These are phyloP conservation scores for Amia ocellicauda DNA, from an alignment of 2,113 vertebrate species.

Conservation along the genomic window DNA sequence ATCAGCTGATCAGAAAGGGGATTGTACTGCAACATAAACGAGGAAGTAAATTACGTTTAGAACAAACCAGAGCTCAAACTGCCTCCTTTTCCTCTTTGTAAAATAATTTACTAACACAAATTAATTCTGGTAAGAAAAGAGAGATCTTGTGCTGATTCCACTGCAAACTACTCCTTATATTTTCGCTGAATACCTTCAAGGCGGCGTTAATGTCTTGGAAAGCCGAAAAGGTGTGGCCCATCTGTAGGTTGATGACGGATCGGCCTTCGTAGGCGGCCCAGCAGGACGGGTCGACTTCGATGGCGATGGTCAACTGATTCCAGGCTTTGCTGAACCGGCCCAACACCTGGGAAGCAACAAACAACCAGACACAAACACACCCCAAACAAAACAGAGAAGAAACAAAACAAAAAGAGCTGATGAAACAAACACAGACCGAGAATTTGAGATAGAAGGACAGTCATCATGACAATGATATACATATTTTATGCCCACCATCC, in stretches of 20 bases:
- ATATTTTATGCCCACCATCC: too few relatives aligned
- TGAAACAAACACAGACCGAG: too few relatives aligned
- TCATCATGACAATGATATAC: too few relatives aligned
- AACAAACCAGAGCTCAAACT: too few relatives aligned
- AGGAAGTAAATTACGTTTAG: not conserved
- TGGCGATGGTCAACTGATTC: constrained; percentile 66
- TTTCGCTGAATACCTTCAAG: constrained; percentile 59
- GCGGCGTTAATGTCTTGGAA: constrained; percentile 69
- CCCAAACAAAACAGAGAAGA: too few relatives aligned
- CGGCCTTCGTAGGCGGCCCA: constrained; percentile 62
- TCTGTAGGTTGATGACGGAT: constrained; percentile 68
- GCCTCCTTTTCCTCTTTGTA: too few relatives aligned
- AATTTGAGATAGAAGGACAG: too few relatives aligned
- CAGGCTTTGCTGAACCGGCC: constrained; percentile 71
- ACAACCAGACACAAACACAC: constrained; percentile 9
- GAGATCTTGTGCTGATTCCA: too few relatives aligned
- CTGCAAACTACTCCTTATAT: too few relatives aligned
- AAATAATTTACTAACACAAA: too few relatives aligned
- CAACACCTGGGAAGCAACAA: constrained; percentile 42
- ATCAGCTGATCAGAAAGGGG: constrained; percentile 55
- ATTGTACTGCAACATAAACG: constrained; percentile 53
- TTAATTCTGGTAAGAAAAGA: too few relatives aligned
- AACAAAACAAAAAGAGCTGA: too few relatives aligned
- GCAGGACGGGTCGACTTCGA: constrained; percentile 54
- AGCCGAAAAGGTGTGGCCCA: constrained; percentile 66